Evolutionary conservation across 2,113 vertebrate species (phyloP).

Genomic region (Rhinolophus sinicus): DNA sequence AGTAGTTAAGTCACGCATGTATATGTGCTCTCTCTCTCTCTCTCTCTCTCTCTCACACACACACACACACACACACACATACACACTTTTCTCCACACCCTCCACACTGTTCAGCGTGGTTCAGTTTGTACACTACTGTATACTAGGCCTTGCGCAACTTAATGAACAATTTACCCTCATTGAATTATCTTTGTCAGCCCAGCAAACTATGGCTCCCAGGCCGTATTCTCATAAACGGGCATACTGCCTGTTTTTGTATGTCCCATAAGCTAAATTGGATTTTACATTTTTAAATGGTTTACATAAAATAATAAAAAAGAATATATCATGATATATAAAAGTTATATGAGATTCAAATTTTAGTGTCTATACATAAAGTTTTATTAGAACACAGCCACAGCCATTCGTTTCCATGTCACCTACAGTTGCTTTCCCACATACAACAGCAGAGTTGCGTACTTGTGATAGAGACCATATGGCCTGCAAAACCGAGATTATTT

Average conservation of each 20-base stretch:
- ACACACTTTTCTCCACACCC: no score
- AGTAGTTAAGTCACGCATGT: background rate
- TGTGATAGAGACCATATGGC: background rate
- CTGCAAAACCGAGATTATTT: slow-evolving; percentile 33
- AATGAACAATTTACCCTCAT: background rate
- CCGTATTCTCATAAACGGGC: background rate
- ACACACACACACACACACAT: background rate
- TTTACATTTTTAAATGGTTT: slow-evolving; percentile 48
- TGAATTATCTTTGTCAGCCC: background rate
- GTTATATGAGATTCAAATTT: background rate
- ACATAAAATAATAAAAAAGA: slow-evolving; percentile 1
- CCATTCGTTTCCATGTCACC: background rate
- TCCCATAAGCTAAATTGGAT: background rate
- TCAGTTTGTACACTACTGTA: background rate
- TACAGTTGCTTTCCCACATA: background rate
- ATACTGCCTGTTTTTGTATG: background rate
- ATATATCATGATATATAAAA: background rate
- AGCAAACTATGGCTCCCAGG: background rate
- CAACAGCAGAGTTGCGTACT: background rate
- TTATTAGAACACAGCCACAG: background rate
- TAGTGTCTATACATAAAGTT: background rate
- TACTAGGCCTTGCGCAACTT: background rate
- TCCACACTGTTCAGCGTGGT: background rate
- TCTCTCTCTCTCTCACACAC: background rate
- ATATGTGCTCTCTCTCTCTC: background rate